Evolutionary conservation across 2,888 invertebrate genomes (phyloP).

Genomic region (Cheilosia variabilis): DNA sequence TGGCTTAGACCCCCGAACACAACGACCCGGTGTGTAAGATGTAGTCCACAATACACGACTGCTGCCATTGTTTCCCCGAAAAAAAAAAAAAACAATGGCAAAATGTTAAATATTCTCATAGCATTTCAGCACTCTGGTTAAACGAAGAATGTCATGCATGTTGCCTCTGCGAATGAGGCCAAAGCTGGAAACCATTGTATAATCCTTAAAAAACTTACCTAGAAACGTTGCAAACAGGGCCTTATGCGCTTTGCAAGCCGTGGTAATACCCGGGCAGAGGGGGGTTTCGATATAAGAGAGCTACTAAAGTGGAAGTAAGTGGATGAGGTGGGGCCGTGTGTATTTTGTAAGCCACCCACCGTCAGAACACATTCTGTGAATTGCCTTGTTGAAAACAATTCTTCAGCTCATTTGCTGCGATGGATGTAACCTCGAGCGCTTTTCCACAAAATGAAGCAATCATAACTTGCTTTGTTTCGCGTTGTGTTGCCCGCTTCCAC

Average conservation of each 20-base stretch:
- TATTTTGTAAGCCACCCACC: neutral
- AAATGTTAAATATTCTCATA: conserved; percentile 23
- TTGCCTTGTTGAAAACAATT: conserved; percentile 76
- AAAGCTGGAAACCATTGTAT: conserved; percentile 23
- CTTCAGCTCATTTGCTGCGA: conserved; percentile 77
- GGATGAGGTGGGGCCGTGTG: neutral
- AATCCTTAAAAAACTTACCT: conserved; percentile 24
- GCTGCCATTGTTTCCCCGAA: neutral
- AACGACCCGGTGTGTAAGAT: conserved; percentile 33
- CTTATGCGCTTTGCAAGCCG: conserved; percentile 14
- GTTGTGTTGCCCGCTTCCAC: conserved; percentile 2
- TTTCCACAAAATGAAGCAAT: conserved; percentile 75
- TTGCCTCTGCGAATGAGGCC: conserved; percentile 16
- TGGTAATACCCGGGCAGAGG: neutral
- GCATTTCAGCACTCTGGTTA: conserved; percentile 46
- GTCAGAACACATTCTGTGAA: conserved; percentile 57
- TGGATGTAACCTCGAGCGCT: conserved; percentile 71
- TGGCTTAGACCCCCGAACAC: conserved; percentile 29
- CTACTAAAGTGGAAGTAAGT: conserved; percentile 21
- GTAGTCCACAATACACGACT: neutral
- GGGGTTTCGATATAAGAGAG: neutral
- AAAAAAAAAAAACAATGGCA: neutral
- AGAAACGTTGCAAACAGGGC: conserved; percentile 7
- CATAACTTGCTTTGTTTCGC: conserved; percentile 59
- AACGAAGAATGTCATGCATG: conserved; percentile 28